phyloP scores from a whole-genome alignment of 2,113 vertebrate genomes.

The Prinia subflava region DNA sequence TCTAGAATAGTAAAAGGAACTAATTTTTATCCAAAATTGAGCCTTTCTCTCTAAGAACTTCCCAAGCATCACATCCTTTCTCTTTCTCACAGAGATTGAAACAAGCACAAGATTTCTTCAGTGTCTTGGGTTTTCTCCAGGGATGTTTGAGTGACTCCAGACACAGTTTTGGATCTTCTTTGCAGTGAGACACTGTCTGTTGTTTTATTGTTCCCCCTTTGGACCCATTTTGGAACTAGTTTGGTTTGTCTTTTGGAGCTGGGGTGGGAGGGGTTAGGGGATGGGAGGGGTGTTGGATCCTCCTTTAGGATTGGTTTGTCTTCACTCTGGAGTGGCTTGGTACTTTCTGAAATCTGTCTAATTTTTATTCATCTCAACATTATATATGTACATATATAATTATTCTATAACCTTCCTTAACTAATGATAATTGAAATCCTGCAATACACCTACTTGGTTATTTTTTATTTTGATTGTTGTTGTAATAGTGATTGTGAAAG shows the following conservation, averaged over 20 bases:
- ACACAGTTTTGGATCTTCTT: neutral
- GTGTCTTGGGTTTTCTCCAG: neutral
- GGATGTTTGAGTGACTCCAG: neutral
- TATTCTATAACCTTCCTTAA: neutral
- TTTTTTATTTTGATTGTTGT: neutral
- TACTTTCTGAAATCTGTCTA: neutral
- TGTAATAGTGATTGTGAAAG: neutral
- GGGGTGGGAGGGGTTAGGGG: neutral
- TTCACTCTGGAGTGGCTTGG: neutral
- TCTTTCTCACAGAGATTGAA: neutral
- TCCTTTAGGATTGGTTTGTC: accelerated
- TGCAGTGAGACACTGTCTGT: neutral
- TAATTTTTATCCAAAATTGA: neutral
- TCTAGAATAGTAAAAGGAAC: neutral
- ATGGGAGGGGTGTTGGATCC: accelerated
- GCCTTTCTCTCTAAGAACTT: neutral
- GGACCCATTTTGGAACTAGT: neutral
- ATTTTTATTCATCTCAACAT: neutral
- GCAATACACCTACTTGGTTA: neutral
- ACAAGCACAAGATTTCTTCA: accelerated
- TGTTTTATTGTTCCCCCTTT: neutral
- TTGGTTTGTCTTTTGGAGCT: neutral
- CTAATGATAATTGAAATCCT: neutral
- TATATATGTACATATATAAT: too few species aligned
- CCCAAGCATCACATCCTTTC: accelerated